Base-by-base conservation (phyloP, 2,797 vertebrate species). In the Gambelia wislizenii region DNA sequence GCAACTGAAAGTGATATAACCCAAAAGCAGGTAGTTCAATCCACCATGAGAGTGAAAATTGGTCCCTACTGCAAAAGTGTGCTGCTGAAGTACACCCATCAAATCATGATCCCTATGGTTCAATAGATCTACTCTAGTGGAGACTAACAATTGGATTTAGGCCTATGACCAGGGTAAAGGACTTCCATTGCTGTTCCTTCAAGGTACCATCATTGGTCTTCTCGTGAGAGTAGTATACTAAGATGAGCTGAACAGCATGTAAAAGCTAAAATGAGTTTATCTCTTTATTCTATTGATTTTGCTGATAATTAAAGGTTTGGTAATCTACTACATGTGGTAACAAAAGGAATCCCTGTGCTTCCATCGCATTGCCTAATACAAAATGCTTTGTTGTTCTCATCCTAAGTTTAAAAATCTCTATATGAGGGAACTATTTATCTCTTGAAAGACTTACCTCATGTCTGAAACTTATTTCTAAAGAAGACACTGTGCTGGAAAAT, bases 381-480 rank as follows among this genome's bases (percentile, higher is more conserved):
- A 77, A 64, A 27, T 30, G 4, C 22, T 56, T 75, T 52, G 14
- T 81, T 64, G 42, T 86, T 67, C 59, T 61, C 42, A 36, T 77
- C 30, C 54, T 64, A 61, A 59, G 20, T 64, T 77, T 75, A 86
- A 77, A 64, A 86, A 47, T 77, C 39, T 77, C 6, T 81, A 56
- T 70, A 13, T 67, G 36, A 70, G 39, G 36, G 67, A 81, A 75
- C 78, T 36, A 89, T 89, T 22, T 47, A 54, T 79, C 14, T 27
- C 30, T 70, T 78, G 56, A 84, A 78, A n/a, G 75, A n/a, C 47
- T 84, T 80, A 47, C 6, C 82, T 59, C 22, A 85, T 36, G 49
- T 33, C 47, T 39, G 74, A 67, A 88, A 77, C 56, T 67, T 76
- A 78, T 82, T 78, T 83, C 49, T 47, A 54, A 83, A 78, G 44